Conservation (phyloP, 2,797 vertebrate species). For the Synanceia verrucosa region DNA sequence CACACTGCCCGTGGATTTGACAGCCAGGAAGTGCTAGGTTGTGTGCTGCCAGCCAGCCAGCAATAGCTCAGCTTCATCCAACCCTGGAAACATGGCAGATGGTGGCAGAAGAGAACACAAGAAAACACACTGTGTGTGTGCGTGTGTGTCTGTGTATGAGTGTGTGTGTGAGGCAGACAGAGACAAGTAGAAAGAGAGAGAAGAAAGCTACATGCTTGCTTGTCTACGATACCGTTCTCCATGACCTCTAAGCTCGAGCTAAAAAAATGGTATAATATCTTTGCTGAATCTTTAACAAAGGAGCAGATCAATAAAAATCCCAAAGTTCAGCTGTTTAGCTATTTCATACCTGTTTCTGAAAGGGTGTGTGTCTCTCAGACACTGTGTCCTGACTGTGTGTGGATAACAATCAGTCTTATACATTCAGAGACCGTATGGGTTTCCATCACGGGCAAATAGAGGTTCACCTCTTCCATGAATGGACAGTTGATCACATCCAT, state of each 20-base stretch:
- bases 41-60: slow-evolving; percentile 62
- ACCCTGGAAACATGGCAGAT: slow-evolving; percentile 75
- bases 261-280: slow-evolving; percentile 11
- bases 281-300: slow-evolving; percentile 14
- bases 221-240: slow-evolving; percentile 3
- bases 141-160: not conserved
- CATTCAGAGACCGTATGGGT: slow-evolving; percentile 25
- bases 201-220: slow-evolving; percentile 25
- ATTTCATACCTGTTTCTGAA: slow-evolving; percentile 4
- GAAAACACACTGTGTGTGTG: slow-evolving; percentile 24
- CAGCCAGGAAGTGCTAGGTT: slow-evolving; percentile 60
- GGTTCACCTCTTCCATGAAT: slow-evolving; percentile 47
- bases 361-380: slow-evolving; percentile 1
- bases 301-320: not conserved
- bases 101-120: slow-evolving; percentile 65
- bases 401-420: slow-evolving; percentile 53
- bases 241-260: slow-evolving; percentile 26
- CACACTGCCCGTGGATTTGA: slow-evolving; percentile 55
- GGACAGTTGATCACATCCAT: slow-evolving; percentile 53
- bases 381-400: slow-evolving; percentile 8
- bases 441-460: slow-evolving; percentile 30
- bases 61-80: slow-evolving; percentile 73
- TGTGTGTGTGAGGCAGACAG: slow-evolving; percentile 22
- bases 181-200: slow-evolving; percentile 37
- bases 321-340: slow-evolving; percentile 5